These are phyloP conservation scores for Ceratotherium simum DNA, from an alignment of 2,113 vertebrate species.

Conservation along the genomic window DNA sequence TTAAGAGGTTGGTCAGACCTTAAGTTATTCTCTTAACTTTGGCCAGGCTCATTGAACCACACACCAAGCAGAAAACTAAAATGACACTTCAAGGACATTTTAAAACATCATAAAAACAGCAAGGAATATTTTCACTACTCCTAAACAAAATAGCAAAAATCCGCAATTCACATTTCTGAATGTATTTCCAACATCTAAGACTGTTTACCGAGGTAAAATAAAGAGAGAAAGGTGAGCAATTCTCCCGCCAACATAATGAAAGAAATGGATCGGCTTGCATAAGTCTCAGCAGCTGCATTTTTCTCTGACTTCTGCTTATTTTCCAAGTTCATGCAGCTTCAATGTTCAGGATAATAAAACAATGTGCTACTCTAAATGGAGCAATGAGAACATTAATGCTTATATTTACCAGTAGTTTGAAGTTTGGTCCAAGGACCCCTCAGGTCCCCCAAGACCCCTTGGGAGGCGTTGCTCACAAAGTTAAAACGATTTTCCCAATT, in stretches of 20 bases:
- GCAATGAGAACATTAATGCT: neutral
- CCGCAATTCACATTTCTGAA: neutral
- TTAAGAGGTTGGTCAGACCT: neutral
- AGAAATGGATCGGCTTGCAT: neutral
- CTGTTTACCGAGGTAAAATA: neutral
- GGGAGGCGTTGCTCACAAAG: neutral
- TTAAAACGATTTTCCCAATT: neutral
- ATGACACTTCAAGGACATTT: neutral
- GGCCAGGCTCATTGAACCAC: neutral
- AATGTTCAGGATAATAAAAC: neutral
- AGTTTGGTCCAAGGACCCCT: neutral
- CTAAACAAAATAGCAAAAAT: neutral
- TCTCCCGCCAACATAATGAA: neutral
- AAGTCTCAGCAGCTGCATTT: neutral
- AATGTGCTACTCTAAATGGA: neutral
- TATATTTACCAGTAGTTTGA: neutral
- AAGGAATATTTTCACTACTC: neutral
- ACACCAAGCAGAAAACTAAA: neutral
- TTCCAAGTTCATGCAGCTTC: neutral
- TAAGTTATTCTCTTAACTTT: neutral
- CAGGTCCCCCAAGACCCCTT: neutral
- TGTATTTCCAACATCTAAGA: neutral
- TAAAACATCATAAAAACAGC: neutral
- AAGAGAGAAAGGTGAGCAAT: neutral
- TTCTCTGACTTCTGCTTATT: conserved; percentile 6